Conservation (phyloP, 2,113 vertebrate species). For the Forbesichthys papilliferus region DNA sequence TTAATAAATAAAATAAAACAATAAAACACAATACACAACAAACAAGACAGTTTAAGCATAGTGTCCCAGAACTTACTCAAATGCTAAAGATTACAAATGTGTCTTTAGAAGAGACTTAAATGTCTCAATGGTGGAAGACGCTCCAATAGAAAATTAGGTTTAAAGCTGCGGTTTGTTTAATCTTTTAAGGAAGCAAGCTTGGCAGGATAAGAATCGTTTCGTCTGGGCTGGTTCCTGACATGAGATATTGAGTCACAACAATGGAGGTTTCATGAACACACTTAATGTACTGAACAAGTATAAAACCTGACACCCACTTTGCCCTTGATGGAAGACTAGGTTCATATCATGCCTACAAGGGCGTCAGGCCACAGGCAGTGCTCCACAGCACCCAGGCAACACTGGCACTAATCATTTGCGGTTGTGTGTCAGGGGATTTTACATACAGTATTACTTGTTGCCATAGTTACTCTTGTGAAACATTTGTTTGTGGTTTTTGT, state of each 20-base stretch:
- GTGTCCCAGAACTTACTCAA: no score
- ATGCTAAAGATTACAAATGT: no score
- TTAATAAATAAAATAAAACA: no score
- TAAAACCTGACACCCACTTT: conserved; percentile 63
- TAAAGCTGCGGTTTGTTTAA: background rate
- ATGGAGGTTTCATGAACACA: conserved; percentile 27
- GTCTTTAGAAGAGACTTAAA: no score
- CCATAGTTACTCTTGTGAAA: conserved; percentile 47
- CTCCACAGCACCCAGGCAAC: background rate
- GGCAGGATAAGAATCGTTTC: conserved; percentile 21
- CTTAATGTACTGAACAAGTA: conserved; percentile 42
- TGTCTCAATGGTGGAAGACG: no score
- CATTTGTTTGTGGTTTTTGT: conserved; percentile 52
- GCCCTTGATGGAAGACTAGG: conserved; percentile 61
- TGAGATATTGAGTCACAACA: conserved; percentile 33
- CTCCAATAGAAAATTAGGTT: no score
- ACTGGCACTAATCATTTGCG: conserved; percentile 17
- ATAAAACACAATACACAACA: no score
- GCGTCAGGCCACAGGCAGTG: conserved; percentile 23
- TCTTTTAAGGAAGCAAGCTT: background rate
- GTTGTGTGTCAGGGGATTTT: conserved; percentile 13
- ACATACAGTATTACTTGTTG: conserved; percentile 19
- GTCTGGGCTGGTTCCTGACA: conserved; percentile 14
- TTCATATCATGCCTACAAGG: conserved; percentile 54
- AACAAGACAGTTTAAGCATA: no score